Evolutionary conservation across 2,113 vertebrate genomes (phyloP).

Genomic region (Hydrolagus affinis): DNA sequence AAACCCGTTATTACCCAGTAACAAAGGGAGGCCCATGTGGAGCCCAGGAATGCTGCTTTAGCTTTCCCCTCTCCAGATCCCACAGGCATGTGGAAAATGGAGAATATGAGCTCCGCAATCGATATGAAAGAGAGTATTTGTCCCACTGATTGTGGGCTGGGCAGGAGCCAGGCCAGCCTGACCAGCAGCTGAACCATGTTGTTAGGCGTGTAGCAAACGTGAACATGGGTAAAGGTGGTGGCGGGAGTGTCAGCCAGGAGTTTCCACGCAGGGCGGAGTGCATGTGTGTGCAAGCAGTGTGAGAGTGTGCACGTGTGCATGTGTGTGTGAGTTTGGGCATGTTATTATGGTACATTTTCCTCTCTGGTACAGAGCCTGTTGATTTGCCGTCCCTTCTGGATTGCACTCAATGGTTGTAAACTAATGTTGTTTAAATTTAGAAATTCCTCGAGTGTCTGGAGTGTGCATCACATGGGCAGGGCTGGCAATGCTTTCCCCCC

Average conservation of each 20-base stretch:
- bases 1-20: slow-evolving; percentile 21
- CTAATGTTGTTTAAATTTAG: too few species aligned
- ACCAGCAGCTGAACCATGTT: slow-evolving; percentile 98
- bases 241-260: slow-evolving; percentile 64
- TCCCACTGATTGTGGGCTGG: slow-evolving; percentile 95
- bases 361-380: too few species aligned
- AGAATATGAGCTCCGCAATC: slow-evolving; percentile 66
- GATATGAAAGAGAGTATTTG: slow-evolving; percentile 70
- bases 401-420: too few species aligned
- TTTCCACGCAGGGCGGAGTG: slow-evolving; percentile 53
- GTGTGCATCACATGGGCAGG: too few species aligned
- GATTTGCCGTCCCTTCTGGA: too few species aligned
- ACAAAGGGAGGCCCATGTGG: slow-evolving; percentile 69
- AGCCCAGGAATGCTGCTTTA: slow-evolving; percentile 61
- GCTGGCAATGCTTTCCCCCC: too few species aligned
- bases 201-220: slow-evolving; percentile 87
- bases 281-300: slow-evolving; percentile 30
- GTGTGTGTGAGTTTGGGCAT: neutral
- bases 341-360: too few species aligned
- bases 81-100: slow-evolving; percentile 62
- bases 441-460: too few species aligned
- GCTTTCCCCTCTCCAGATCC: slow-evolving; percentile 68
- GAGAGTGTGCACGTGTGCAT: neutral
- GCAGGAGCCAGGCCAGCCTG: slow-evolving; percentile 84
- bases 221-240: slow-evolving; percentile 46